phyloP scores from a whole-genome alignment of 2,888 invertebrate species.

The Volucella zonaria region DNA sequence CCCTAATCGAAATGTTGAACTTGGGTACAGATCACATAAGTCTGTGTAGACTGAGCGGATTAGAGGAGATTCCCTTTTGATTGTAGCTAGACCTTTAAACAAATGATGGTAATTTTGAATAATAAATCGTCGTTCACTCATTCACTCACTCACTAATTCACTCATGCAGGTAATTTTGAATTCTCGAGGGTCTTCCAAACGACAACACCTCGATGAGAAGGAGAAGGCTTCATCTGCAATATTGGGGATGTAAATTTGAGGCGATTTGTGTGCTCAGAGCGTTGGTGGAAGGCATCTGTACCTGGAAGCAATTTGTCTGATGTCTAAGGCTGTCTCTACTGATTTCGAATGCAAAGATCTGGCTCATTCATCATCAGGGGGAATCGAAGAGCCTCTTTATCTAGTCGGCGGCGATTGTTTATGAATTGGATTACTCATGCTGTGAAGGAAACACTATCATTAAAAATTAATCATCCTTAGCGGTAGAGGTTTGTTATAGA shows the following conservation, averaged over 20 bases:
- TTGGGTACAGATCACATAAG: too few relatives aligned
- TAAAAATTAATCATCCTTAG: conserved; percentile 34
- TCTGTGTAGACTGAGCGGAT: background rate
- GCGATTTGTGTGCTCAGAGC: background rate
- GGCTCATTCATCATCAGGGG: conserved; percentile 3
- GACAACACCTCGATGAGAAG: background rate
- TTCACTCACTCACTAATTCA: background rate
- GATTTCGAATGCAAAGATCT: too few relatives aligned
- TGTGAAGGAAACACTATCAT: conserved; percentile 25
- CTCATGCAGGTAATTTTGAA: conserved; percentile 8
- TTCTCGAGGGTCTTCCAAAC: conserved; percentile 12
- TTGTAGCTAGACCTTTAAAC: conserved; percentile 26
- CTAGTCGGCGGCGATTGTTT: conserved; percentile 30
- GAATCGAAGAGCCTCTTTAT: conserved; percentile 16
- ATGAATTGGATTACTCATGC: conserved; percentile 35
- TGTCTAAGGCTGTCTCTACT: background rate
- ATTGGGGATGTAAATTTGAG: conserved; percentile 3
- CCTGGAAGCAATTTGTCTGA: background rate
- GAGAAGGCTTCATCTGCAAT: background rate
- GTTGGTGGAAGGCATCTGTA: background rate
- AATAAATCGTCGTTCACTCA: conserved; percentile 2
- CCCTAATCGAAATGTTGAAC: background rate
- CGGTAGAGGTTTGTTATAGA: background rate
- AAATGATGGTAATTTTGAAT: conserved; percentile 47
- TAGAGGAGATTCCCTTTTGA: background rate